Percentiles rank a stretch among this genome's conserved stretches.
These are phyloP conservation scores for Aurelia sp. DNA, from an alignment of 30 jellyfish, hydroid and myxozoan species.

Conservation along the genomic window DNA sequence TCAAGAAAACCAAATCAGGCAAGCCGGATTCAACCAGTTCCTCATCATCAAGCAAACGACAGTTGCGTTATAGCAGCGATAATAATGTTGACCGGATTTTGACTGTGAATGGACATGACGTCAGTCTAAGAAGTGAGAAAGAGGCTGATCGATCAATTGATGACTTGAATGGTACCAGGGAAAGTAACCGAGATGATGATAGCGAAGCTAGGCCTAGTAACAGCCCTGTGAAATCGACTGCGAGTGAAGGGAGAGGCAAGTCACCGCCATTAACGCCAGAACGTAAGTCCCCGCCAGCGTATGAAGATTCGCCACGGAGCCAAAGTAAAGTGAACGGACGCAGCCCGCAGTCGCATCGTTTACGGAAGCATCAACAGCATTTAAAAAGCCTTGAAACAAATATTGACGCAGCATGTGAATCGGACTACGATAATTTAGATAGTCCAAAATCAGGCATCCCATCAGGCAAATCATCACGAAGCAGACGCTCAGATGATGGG, in stretches of 20 bases:
- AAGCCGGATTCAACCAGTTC: not conserved
- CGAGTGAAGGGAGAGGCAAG: not conserved
- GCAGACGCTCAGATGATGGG: not conserved
- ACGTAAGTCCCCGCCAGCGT: not conserved
- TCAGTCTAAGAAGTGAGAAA: not conserved
- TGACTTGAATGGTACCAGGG: not conserved
- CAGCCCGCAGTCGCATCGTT: constrained; percentile 39
- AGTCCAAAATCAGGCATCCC: constrained; percentile 10
- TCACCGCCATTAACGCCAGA: not conserved
- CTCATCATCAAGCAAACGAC: not conserved
- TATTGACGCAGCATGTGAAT: constrained; percentile 22
- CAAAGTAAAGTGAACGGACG: not conserved
- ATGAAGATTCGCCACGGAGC: not conserved
- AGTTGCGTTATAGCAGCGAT: not conserved
- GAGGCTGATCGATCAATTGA: not conserved
- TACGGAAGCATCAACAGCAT: constrained; percentile 42
- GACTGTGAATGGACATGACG: constrained; percentile 40
- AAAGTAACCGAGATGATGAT: constrained; percentile 1
- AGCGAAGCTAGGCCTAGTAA: not conserved
- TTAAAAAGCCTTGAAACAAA: constrained; percentile 35
- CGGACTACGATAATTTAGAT: constrained; percentile 59
- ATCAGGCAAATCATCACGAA: not conserved
- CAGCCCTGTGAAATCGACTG: not conserved
- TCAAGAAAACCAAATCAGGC: constrained; percentile 13
- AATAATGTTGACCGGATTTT: constrained; percentile 30